phyloP scores from a whole-genome alignment of 2,888 invertebrate species.

The Andrena bucephala region DNA sequence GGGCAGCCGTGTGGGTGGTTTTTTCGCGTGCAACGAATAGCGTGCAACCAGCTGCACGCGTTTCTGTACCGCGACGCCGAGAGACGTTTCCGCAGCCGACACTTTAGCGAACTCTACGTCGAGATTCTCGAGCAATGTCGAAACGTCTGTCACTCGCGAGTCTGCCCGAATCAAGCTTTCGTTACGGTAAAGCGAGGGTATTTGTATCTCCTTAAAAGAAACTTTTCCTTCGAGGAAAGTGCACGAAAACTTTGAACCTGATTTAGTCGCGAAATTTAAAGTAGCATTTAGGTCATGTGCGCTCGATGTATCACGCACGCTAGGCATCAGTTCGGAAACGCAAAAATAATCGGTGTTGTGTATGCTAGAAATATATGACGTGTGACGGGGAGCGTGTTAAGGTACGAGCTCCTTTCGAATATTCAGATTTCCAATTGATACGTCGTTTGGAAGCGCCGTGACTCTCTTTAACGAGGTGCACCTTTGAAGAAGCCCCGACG shows the following conservation, averaged over 20 bases:
- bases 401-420: no score
- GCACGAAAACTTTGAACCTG: no score
- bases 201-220: not conserved
- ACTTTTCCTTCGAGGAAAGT: not conserved
- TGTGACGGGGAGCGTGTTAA: no score
- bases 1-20: slow-evolving; percentile 28
- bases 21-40: slow-evolving; percentile 23
- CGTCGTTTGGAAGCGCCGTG: not conserved
- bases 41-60: slow-evolving; percentile 3
- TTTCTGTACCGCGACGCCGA: not conserved
- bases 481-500: not conserved
- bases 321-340: no score
- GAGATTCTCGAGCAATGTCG: not conserved
- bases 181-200: not conserved
- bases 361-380: no score
- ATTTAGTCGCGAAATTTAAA: no score
- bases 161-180: not conserved
- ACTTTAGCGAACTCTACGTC: not conserved
- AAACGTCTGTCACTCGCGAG: not conserved
- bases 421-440: not conserved
- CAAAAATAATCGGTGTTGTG: no score
- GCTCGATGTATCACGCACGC: no score
- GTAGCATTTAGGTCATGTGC: no score
- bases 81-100: not conserved
- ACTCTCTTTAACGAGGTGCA: not conserved